Evolutionary conservation across 2,797 vertebrate genomes (phyloP), one percentile per base, ranked within the genome.

Genomic region (Benthosema pterotum): DNA sequence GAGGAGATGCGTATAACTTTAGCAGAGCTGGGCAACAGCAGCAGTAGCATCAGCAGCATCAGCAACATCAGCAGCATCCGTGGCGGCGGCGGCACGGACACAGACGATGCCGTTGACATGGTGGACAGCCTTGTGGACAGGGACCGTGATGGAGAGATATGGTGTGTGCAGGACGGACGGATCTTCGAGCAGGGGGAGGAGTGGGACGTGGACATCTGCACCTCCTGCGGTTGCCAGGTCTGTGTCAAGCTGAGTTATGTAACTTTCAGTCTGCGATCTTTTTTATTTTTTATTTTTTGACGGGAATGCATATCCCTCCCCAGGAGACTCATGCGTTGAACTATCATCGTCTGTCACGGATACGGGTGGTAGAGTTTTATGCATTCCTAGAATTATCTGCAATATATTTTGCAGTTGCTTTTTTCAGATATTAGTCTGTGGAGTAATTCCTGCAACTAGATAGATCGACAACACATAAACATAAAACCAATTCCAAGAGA

Each of bases 171-270:
- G 78, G 96, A 98, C 14, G 95, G 97, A 13, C 93, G 97, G 13
- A 80, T 96, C 74, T 97, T 97, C 54, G 89, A 91, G 42, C 92
- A 96, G 32, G 94, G 94, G 8, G 96, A 97, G 49, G 90, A 95
- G 16, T 99, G 97, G 97, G 93, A 96, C 49, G 92, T 95, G 67
- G 97, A 99, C 87, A 98, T 96, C 90, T 99, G 97, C 60, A 98
- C 96, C 28, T 93, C 93, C 38, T 99, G 97, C 19, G 89, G 90
- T 54, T 99, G 97, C 79, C 90, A 92, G 94, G 96, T 98, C 74
- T 85, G 84, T 56, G 14, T 48, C 17, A 42, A 18, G 16, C 14
- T 5, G 42, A 54, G n/a, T 38, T 38, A 38, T 38, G 32, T 38
- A 38, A 38, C 32, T 9, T 9, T 38, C 32, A 38, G 32, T 38